These are phyloP conservation scores for Dissostichus mawsoni DNA, from an alignment of 2,113 vertebrate genomes.

Conservation along the genomic window DNA sequence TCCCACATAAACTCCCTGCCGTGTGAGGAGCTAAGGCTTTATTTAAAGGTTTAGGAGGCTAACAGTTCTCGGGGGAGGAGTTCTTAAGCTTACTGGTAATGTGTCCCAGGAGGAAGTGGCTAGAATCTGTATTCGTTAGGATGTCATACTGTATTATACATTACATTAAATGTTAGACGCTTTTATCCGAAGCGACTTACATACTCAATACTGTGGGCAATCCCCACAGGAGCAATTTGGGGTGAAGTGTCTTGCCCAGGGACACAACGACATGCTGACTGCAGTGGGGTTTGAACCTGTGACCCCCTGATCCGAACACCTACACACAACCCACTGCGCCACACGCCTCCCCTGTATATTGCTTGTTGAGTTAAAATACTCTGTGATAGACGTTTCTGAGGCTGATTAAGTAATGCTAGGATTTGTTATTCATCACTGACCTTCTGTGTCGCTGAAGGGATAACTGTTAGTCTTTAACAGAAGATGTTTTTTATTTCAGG, in stretches of 20 bases:
- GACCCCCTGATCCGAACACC: too few species aligned
- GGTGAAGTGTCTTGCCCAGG: too few species aligned
- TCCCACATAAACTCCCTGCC: not conserved
- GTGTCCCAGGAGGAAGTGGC: slow-evolving; percentile 30
- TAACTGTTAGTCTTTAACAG: slow-evolving; percentile 2
- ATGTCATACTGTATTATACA: not conserved
- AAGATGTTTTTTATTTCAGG: not conserved
- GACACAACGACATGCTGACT: too few species aligned
- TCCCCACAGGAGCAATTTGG: too few species aligned
- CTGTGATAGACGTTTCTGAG: slow-evolving; percentile 22
- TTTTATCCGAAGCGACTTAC: too few species aligned
- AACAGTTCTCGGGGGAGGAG: slow-evolving; percentile 30
- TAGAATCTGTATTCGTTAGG: slow-evolving; percentile 15
- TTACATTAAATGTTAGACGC: not conserved
- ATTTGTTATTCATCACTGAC: slow-evolving; percentile 21
- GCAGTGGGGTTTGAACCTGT: too few species aligned
- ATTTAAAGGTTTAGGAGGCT: slow-evolving; percentile 10
- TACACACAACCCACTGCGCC: too few species aligned
- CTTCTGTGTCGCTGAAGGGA: not conserved
- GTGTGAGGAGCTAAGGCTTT: not conserved
- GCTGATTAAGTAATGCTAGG: slow-evolving; percentile 23
- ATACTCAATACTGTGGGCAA: too few species aligned
- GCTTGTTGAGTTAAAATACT: not conserved
- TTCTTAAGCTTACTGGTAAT: slow-evolving; percentile 24
- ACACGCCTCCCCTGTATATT: too few species aligned